Evolutionary conservation across 1,140 invertebrate genomes (phyloP), one percentile per base, ranked within the genome.

Genomic region (Drosophila bipectinata): DNA sequence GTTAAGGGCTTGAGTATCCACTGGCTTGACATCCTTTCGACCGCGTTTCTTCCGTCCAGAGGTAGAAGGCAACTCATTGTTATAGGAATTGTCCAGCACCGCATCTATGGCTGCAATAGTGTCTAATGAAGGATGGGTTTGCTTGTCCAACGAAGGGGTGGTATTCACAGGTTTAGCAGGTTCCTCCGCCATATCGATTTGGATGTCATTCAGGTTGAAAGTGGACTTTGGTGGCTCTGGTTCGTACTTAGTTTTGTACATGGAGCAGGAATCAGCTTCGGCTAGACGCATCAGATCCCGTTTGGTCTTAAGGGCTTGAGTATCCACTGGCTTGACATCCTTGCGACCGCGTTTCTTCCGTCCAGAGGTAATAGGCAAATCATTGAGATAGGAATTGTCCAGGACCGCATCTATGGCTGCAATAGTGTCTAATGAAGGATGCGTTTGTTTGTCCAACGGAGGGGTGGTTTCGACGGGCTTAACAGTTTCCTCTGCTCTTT

Each of bases 261-360:
- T 56, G 39, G 21, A 28, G 8, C 24, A 10, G 1, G 54, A 37
- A 18, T 56, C 54, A 9, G 15, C 24, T 14, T 28, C 39, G n/a
- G 54, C 54, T 24, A 44, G n/a, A 10, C 37, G 54, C 26, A 57
- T 41, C 6, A 57, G 5, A 10, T 45, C 54, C 8, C 39, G 39
- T 21, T 21, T 21, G 10, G 12, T 53, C 15, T 26, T 3, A 7
- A 12, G 12, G 15, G 5, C 10, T 12, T 44, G 34, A 37, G 34
- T 4, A 4, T 44, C 41, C 0, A 6, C 41, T 44, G n/a, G 41
- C 6, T 14, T 15, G 14, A n/a, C 3, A n/a, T 37, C 34, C 34
- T n/a, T 37, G 34, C 34, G 12, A n/a, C 34, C 12, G 34, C 12
- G 34, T 37, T n/a, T 37, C 4, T n/a, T 37, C 3, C 12, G 34